Evolutionary conservation across 2,797 vertebrate species (phyloP).

Genomic region (Varecia variegata): DNA sequence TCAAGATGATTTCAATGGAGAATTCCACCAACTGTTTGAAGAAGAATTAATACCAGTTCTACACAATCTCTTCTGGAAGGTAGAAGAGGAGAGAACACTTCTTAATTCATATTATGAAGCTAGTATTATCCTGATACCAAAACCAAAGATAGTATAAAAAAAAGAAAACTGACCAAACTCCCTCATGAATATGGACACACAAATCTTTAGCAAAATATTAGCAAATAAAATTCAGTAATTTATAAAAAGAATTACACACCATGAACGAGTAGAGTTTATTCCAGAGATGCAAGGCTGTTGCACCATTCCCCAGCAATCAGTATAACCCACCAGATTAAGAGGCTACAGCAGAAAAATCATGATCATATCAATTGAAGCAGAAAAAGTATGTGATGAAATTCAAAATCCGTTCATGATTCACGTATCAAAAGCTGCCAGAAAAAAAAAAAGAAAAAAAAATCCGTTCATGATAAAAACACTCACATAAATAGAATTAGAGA

Average conservation of each 20-base stretch:
- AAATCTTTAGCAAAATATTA: background rate
- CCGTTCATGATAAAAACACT: background rate
- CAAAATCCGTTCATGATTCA: background rate
- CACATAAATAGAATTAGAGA: background rate
- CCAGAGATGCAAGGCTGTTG: background rate
- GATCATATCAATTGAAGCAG: background rate
- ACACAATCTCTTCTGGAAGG: background rate
- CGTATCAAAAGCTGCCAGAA: too few species aligned
- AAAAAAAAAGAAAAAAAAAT: too few species aligned
- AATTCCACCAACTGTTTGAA: background rate
- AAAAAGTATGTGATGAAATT: background rate
- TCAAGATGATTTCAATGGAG: background rate
- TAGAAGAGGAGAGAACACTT: background rate
- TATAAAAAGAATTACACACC: background rate
- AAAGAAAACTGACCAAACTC: background rate
- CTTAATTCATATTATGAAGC: background rate
- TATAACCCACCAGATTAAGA: background rate
- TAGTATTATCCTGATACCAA: background rate
- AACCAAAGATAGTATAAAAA: background rate
- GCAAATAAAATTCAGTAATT: background rate
- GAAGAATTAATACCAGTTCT: background rate
- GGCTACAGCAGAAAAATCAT: background rate
- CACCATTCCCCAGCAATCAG: background rate
- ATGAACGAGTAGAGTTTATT: background rate
- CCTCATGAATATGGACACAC: background rate